phyloP scores from a whole-genome alignment of 1,140 invertebrate species.

The Anoplolepis gracilipes region DNA sequence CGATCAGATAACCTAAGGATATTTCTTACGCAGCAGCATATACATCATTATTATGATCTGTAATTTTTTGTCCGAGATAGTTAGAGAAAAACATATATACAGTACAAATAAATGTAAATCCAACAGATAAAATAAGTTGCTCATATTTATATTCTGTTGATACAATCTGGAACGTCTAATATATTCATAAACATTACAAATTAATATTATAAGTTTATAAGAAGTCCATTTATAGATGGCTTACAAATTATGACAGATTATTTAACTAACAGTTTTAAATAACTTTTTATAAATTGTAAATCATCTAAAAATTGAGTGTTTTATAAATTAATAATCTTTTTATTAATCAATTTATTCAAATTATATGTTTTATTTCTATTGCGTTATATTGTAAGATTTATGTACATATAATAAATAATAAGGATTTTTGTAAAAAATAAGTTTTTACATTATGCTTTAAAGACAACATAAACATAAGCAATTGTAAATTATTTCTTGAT shows the following conservation, averaged over 20 bases:
- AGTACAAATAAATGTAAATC: background rate
- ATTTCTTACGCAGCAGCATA: slow-evolving; percentile 22
- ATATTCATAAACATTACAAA: background rate
- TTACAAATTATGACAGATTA: background rate
- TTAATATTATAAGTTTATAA: background rate
- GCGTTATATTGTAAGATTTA: no score
- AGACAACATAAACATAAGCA: no score
- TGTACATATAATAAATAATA: no score
- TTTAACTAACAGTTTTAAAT: no score
- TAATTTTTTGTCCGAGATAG: slow-evolving; percentile 12
- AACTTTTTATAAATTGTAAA: no score
- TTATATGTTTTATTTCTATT: no score
- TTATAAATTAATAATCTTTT: no score
- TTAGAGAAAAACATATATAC: background rate
- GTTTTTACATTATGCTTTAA: no score
- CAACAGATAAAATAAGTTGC: background rate
- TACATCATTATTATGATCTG: background rate
- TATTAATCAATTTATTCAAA: no score
- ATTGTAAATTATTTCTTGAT: no score
- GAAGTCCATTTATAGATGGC: background rate
- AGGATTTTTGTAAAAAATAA: no score
- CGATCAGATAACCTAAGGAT: background rate
- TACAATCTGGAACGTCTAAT: slow-evolving; percentile 5
- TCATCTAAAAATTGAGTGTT: no score
- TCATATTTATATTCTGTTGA: background rate